Base-by-base conservation (phyloP, 2,797 vertebrate species). In the Nyctibius grandis region DNA sequence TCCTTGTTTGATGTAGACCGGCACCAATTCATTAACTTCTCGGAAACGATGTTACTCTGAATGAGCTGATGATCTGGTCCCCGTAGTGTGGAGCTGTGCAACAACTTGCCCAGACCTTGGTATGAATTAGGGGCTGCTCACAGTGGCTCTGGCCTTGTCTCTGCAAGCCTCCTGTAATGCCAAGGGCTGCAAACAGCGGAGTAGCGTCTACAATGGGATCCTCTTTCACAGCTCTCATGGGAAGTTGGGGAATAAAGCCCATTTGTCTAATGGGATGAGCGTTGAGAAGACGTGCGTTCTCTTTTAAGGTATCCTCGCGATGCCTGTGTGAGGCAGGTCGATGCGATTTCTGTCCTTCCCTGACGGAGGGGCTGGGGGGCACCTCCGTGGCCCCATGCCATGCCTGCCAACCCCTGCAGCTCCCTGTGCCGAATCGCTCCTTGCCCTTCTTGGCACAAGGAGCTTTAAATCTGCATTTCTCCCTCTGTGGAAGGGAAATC, bases 381-480 rank as follows among this genome's bases (percentile, higher is more conserved):
- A 87, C 86, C 67, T 54, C 47, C 9, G 0, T 31, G 88, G 90
- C 85, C 14, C 38, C 0, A 1, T 34, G 88, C 68, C 44, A 1
- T 81, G 75, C 91, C 82, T 91, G 88, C 95, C 84, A 82, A 63
- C 63, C 89, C 70, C 88, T 48, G 65, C 69, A 81, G 77, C 83
- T 47, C 64, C 50, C 73, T 57, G 0, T 45, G 78, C 83, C 72
- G 8, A 1, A 22, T 11, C 5, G 34, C 81, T 91, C 95, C 70
- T 79, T 82, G 76, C 73, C 72, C 73, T 88, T 44, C 74, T 91
- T 82, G 85, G 88, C 93, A 85, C 60, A 8, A 33, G 57, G 8
- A 89, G 65, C 59, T n/a, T n/a, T 51, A 40, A 76, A 77, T 73
- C 68, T 77, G 80, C 56, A 9, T 31, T 34, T 92, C 79, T 54